A percentile compares a stretch with the other conserved stretches of the same genome.
phyloP scores from a whole-genome alignment of 2,797 vertebrate genomes.

The Tympanoctomys barrerae region DNA sequence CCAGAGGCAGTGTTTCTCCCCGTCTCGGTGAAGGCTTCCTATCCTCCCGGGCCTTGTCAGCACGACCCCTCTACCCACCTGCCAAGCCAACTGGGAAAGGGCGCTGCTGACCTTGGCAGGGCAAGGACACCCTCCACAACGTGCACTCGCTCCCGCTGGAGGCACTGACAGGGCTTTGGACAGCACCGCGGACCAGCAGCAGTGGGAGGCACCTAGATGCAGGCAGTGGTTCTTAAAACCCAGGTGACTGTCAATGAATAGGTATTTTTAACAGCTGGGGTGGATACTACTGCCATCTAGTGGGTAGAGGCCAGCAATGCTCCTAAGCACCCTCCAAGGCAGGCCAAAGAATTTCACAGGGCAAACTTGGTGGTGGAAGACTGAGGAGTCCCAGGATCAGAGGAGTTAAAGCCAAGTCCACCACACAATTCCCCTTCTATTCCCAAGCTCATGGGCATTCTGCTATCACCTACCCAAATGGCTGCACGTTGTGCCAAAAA shows the following conservation, averaged over 20 bases:
- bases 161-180: not conserved
- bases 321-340: not conserved
- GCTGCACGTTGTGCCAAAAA: not conserved
- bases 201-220: fast-evolving
- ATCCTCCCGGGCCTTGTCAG: not conserved
- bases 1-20: not conserved
- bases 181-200: fast-evolving
- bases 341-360: not conserved
- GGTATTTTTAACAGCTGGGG: not conserved
- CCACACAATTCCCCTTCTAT: fast-evolving
- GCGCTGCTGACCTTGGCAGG: not conserved
- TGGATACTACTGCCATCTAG: not conserved
- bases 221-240: not conserved
- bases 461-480: not conserved
- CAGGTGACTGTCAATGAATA: not conserved
- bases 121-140: not conserved
- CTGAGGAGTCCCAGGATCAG: fast-evolving
- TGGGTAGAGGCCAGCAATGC: not conserved
- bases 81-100: not conserved
- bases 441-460: not conserved
- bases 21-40: not conserved
- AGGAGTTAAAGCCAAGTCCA: not conserved
- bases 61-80: not conserved
- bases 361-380: fast-evolving
- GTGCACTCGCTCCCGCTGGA: fast-evolving